These are phyloP conservation scores for Dendrolimus kikuchii DNA, from an alignment of 1,140 invertebrate genomes.

Conservation along the genomic window DNA sequence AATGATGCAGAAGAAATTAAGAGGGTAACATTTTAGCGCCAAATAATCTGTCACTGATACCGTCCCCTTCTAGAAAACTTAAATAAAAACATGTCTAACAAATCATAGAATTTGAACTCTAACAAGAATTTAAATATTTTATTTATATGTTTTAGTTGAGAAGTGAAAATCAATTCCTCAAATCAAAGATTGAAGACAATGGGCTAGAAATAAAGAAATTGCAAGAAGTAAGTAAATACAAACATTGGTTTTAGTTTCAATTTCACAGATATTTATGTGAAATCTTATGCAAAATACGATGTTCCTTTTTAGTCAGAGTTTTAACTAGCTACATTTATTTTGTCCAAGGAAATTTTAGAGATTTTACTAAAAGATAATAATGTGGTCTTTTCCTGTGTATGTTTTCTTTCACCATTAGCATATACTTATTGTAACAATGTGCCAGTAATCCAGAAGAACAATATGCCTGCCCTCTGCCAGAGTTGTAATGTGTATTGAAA, in stretches of 20 bases:
- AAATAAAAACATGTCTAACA: neutral
- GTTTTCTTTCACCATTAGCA: too few species aligned
- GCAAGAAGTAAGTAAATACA: slow-evolving; percentile 47
- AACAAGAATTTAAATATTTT: slow-evolving; percentile 2
- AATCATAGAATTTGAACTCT: slow-evolving; percentile 1
- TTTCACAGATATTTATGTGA: too few species aligned
- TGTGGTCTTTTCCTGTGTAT: too few species aligned
- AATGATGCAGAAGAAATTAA: slow-evolving; percentile 32
- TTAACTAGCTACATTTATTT: too few species aligned
- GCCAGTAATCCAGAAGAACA: too few species aligned
- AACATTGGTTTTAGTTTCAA: neutral
- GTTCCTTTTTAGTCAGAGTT: too few species aligned
- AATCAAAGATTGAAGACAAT: neutral
- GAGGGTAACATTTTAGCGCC: slow-evolving; percentile 56
- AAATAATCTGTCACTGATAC: slow-evolving; percentile 25
- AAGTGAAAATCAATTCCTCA: slow-evolving; percentile 31
- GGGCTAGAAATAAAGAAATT: slow-evolving; percentile 44
- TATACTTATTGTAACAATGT: too few species aligned
- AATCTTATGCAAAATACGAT: too few species aligned
- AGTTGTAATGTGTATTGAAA: too few species aligned
- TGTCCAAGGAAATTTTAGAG: too few species aligned
- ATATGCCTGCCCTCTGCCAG: too few species aligned
- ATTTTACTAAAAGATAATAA: too few species aligned
- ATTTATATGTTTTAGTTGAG: slow-evolving; percentile 38
- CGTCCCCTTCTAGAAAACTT: neutral